Percentiles rank a stretch among this genome's conserved stretches.
Evolutionary conservation across 1,140 invertebrate genomes (phyloP).

Genomic region (Apis laboriosa): DNA sequence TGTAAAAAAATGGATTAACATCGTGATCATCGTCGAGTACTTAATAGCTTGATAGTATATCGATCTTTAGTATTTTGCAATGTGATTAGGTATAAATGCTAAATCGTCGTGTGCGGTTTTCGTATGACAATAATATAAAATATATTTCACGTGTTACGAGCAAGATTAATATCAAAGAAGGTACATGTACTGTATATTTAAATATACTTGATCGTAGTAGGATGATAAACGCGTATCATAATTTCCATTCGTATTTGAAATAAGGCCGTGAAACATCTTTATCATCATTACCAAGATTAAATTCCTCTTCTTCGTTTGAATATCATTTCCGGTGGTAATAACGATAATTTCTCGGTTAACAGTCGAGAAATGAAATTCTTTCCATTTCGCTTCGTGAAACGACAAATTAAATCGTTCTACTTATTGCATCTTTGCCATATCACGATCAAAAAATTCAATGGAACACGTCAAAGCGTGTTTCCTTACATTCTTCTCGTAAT

Average conservation of each 20-base stretch:
- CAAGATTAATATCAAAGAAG: background rate
- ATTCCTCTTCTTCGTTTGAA: background rate
- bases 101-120: constrained; percentile 15
- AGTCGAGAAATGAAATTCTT: background rate
- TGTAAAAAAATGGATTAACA: background rate
- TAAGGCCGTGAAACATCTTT: background rate
- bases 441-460: background rate
- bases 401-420: background rate
- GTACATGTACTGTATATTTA: background rate
- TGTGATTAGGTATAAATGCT: background rate
- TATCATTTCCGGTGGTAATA: background rate
- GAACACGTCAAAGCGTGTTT: background rate
- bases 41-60: constrained; percentile 17
- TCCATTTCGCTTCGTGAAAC: background rate
- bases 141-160: background rate
- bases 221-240: background rate
- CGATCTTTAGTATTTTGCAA: constrained; percentile 7
- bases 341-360: background rate
- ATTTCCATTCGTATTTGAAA: background rate
- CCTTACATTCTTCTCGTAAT: background rate
- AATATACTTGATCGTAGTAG: background rate
- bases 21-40: constrained; percentile 21
- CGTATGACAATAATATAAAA: constrained; percentile 40
- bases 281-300: background rate
- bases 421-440: background rate